A percentile compares a stretch with the other conserved stretches of the same genome.
These are phyloP conservation scores for Acanthosepion pharaonis DNA, from an alignment of 2,888 invertebrate species.

Conservation along the genomic window DNA sequence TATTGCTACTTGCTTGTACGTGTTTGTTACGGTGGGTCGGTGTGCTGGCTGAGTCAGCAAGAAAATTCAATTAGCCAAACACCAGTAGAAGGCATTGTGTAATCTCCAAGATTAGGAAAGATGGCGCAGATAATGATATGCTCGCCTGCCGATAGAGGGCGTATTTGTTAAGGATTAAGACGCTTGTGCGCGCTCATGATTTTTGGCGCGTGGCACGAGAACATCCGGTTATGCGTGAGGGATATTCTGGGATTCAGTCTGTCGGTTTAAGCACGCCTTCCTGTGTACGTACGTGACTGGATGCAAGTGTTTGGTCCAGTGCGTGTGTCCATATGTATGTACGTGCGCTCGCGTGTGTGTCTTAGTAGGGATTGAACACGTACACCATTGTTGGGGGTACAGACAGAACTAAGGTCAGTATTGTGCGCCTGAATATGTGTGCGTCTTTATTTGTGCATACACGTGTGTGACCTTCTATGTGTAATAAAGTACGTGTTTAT, in stretches of 20 bases:
- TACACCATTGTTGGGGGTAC: no score
- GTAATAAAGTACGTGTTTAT: no score
- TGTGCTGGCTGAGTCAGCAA: not conserved
- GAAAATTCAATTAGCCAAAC: slow-evolving; percentile 18
- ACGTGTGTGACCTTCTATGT: no score
- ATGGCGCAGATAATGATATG: not conserved
- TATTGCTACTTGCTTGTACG: not conserved
- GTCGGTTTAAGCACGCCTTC: not conserved
- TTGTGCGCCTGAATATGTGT: no score
- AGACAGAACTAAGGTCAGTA: no score
- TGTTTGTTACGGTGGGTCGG: not conserved
- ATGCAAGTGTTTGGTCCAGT: no score
- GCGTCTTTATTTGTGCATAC: no score
- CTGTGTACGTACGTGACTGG: no score
- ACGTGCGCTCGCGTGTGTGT: not conserved
- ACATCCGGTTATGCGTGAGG: not conserved
- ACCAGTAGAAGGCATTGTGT: not conserved
- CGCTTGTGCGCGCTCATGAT: not conserved
- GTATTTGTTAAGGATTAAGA: not conserved
- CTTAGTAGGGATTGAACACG: not conserved
- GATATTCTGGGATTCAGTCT: not conserved
- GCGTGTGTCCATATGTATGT: not conserved
- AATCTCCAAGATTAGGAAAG: slow-evolving; percentile 33
- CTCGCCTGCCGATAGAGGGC: slow-evolving; percentile 17
- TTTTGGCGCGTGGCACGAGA: not conserved